These are phyloP conservation scores for Arctopsyche grandis DNA, from an alignment of 1,140 invertebrate genomes.

Conservation along the genomic window DNA sequence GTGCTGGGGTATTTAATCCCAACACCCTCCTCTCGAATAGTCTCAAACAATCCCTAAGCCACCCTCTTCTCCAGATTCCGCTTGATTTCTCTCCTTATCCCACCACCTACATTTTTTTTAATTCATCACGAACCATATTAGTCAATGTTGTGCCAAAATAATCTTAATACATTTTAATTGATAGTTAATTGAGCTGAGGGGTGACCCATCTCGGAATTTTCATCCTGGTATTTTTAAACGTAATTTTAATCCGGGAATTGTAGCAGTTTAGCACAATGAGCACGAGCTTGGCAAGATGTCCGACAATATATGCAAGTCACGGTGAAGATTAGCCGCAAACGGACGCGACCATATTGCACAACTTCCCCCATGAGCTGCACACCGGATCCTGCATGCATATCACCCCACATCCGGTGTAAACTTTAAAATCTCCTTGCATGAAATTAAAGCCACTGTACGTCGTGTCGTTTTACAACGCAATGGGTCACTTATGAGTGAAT, in stretches of 20 bases:
- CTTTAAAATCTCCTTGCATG: not conserved
- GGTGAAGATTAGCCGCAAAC: constrained; percentile 17
- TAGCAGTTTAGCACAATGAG: no score
- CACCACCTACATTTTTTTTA: no score
- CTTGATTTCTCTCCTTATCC: no score
- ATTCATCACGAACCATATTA: no score
- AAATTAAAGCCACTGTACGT: not conserved
- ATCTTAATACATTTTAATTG: no score
- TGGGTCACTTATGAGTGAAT: not conserved
- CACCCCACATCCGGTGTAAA: not conserved
- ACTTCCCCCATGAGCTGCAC: not conserved
- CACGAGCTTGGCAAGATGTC: not conserved
- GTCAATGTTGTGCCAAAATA: no score
- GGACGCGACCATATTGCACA: constrained; percentile 13
- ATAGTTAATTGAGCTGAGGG: no score
- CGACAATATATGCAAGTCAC: constrained; percentile 16
- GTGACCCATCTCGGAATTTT: no score
- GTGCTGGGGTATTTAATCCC: constrained; percentile 15
- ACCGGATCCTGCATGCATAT: not conserved
- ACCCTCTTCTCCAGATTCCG: not conserved
- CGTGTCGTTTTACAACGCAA: not conserved
- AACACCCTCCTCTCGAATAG: not conserved
- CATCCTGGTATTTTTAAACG: no score
- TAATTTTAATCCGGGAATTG: no score
- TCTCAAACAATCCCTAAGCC: not conserved